Conservation (phyloP, 1,140 invertebrate species). For the Saxidomus purpurata region DNA sequence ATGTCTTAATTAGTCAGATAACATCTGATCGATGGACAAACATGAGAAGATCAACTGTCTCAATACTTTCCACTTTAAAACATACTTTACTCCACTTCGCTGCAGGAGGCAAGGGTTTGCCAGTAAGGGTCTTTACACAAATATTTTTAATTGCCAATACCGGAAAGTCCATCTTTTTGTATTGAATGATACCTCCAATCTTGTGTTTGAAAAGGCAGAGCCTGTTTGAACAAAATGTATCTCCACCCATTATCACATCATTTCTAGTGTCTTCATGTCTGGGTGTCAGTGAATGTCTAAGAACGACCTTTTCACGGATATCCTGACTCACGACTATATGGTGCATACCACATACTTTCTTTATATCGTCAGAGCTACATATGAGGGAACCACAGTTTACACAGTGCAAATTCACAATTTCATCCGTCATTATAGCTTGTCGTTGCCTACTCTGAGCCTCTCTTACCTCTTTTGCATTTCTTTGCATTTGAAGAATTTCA, state of each 20-base stretch:
- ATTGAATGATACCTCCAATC: neutral
- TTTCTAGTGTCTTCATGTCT: neutral
- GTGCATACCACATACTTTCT: neutral
- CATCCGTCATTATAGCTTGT: neutral
- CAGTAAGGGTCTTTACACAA: neutral
- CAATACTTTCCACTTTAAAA: conserved; percentile 9
- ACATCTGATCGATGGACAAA: no score
- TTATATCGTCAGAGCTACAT: conserved; percentile 16
- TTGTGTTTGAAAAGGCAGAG: neutral
- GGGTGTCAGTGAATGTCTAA: neutral
- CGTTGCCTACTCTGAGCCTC: neutral
- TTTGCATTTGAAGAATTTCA: conserved; percentile 4
- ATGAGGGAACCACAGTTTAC: conserved; percentile 26
- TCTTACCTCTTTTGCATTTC: conserved; percentile 56
- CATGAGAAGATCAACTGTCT: neutral
- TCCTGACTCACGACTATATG: conserved; percentile 7
- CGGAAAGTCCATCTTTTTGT: conserved; percentile 27
- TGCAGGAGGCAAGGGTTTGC: neutral
- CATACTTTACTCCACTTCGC: neutral
- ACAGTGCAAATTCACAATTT: neutral
- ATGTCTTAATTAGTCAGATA: no score
- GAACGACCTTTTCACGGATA: neutral
- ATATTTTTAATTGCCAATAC: conserved; percentile 19
- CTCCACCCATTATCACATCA: neutral
- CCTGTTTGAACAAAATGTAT: neutral